Evolutionary conservation across 2,113 vertebrate genomes (phyloP), one percentile per base, ranked within the genome.

Genomic region (Hylia prasina): DNA sequence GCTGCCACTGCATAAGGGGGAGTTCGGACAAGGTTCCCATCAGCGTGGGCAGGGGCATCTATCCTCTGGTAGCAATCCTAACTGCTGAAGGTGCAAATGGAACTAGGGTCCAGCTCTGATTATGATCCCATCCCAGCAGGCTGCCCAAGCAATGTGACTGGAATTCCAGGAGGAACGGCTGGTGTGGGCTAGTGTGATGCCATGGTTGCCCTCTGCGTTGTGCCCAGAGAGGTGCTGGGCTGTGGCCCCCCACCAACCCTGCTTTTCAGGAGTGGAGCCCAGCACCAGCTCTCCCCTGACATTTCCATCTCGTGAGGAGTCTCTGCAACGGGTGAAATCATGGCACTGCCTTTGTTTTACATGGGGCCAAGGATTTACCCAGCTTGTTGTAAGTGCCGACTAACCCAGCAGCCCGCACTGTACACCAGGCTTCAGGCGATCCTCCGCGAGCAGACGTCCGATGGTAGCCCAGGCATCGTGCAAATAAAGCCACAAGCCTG

Each of bases 381-480:
- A 25, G 68, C 23, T 44, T 17, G 5, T 17, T 54, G 2, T n/a
- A 50, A 5, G 18, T 8, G 17, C 83, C 11, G 1, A 79, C 45
- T 33, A 37, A 11, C 9, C 23, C 45, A 30, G 45, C 58, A 15
- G 56, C 17, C 42, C 0, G 0, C 47, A 6, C 15, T 17, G 69
- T 15, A 15, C 50, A 8, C 17, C 0, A 1, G 51, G 42, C 13
- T 11, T 71, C 24, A 7, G 37, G 42, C 1, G 0, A 40, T 58
- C 19, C 14, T 37, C 44, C 11, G 44, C 4, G 4, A n/a, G 27
- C 4, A 7, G 16, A 23, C 30, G 7, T 24, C 8, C 28, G 21
- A 21, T n/a, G 22, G 16, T 11, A 31, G 31, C 24, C 61, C 24
- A 2, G 3, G 44, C 4, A 0, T 10, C 0, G 0, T 1, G 6